Evolutionary conservation across 2,888 invertebrate genomes (phyloP).

Genomic region (Diarsia dahlii): DNA sequence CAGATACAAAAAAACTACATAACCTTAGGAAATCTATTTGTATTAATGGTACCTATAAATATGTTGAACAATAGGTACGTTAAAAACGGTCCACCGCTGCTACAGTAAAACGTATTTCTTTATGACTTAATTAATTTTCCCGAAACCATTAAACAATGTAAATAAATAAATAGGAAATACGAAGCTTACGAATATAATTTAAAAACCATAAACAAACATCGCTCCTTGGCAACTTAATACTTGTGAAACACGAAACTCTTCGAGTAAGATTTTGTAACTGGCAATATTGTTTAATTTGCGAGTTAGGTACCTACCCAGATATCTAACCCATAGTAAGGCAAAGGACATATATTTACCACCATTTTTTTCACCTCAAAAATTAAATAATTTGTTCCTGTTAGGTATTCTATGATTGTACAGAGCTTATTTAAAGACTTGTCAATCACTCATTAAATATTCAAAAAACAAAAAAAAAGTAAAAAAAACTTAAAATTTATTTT

Average conservation of each 20-base stretch:
- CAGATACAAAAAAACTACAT: no score
- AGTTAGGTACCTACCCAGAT: not conserved
- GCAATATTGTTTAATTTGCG: constrained; percentile 16
- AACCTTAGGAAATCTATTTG: no score
- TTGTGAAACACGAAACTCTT: constrained; percentile 24
- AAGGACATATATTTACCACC: no score
- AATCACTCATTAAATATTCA: no score
- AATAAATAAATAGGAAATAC: not conserved
- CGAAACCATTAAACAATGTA: not conserved
- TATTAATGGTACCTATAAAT: not conserved
- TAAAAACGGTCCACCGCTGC: not conserved
- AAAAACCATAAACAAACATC: constrained; percentile 32
- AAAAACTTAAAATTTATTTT: no score
- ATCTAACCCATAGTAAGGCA: no score
- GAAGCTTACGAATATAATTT: not conserved
- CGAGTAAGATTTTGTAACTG: constrained; percentile 11
- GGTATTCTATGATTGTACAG: no score
- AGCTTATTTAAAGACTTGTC: no score
- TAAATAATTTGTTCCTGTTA: no score
- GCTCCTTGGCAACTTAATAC: constrained; percentile 7
- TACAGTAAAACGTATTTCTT: not conserved
- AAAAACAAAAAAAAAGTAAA: no score
- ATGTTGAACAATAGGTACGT: not conserved
- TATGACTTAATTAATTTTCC: not conserved
- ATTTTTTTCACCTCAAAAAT: no score